These are phyloP conservation scores for Macropodus opercularis DNA, from an alignment of 2,797 vertebrate species.

Conservation along the genomic window DNA sequence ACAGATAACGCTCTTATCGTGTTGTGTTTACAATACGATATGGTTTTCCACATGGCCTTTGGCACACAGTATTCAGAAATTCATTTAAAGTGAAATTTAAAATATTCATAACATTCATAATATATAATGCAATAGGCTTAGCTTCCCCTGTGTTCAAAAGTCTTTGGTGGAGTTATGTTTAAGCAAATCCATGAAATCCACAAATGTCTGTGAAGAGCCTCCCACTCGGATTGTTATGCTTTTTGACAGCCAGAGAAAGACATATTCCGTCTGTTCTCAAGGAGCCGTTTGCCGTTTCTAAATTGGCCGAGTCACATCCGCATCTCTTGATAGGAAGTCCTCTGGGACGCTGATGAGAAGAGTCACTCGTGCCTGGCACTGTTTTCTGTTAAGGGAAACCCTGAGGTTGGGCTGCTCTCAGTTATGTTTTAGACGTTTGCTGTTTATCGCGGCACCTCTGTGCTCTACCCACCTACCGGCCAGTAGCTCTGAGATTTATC, in stretches of 20 bases:
- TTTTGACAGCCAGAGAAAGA: constrained; percentile 58
- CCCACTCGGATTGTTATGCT: constrained; percentile 50
- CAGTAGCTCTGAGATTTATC: constrained; percentile 33
- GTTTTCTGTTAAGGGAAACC: constrained; percentile 36
- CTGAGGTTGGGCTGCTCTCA: constrained; percentile 18
- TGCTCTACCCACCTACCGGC: constrained; percentile 20
- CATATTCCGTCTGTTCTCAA: constrained; percentile 48
- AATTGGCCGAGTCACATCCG: constrained; percentile 52
- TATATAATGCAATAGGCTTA: constrained; percentile 43
- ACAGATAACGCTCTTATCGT: constrained; percentile 34
- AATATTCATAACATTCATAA: constrained; percentile 36
- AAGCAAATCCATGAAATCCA: constrained; percentile 46
- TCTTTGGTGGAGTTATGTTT: constrained; percentile 27
- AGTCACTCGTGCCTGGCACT: constrained; percentile 51
- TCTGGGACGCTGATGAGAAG: constrained; percentile 44
- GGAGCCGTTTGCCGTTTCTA: constrained; percentile 49
- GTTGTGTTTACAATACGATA: constrained; percentile 39
- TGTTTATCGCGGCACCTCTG: constrained; percentile 60
- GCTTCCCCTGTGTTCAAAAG: constrained; percentile 32
- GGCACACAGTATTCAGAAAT: constrained; percentile 21
- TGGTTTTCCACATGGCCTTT: constrained; percentile 22
- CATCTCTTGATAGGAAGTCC: constrained; percentile 56
- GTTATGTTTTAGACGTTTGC: constrained; percentile 45
- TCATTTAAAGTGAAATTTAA: constrained; percentile 40
- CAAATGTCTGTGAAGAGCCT: constrained; percentile 44